Evolutionary conservation across 2,797 vertebrate genomes (phyloP).

Genomic region (Prionace glauca): DNA sequence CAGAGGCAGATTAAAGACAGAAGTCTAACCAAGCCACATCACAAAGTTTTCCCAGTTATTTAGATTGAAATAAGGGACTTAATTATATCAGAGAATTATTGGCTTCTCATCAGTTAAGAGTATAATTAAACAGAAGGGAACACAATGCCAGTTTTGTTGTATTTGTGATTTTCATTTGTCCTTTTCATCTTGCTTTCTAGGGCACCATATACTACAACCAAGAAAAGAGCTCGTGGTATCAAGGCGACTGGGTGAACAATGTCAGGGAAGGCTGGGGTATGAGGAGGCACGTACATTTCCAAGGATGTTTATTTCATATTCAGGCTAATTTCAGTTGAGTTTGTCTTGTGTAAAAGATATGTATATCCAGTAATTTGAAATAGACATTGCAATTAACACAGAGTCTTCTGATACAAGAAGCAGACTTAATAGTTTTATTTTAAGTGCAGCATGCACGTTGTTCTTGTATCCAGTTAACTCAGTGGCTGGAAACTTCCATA

Average conservation of each 20-base stretch:
- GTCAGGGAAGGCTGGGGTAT: constrained; percentile 73
- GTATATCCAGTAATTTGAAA: not conserved
- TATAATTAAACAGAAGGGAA: constrained; percentile 19
- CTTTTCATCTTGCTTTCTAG: constrained; percentile 55
- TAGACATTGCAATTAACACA: not conserved
- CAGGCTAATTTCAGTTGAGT: no score
- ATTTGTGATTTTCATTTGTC: constrained; percentile 36
- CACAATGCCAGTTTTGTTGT: not conserved
- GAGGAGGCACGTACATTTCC: constrained; percentile 62
- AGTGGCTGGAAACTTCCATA: not conserved
- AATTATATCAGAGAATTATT: not conserved
- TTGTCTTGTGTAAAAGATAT: not conserved
- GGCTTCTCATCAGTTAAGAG: not conserved
- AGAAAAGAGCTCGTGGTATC: constrained; percentile 75
- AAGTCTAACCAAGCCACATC: not conserved
- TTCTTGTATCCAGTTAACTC: not conserved
- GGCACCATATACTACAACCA: constrained; percentile 71
- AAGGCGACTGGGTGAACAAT: constrained; percentile 79
- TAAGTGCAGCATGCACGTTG: not conserved
- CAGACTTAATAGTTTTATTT: not conserved
- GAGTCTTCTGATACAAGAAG: not conserved
- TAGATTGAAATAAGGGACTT: not conserved
- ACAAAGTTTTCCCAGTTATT: not conserved
- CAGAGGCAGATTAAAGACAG: not conserved
- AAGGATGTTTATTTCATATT: not conserved